Evolutionary conservation across 2,888 invertebrate species (phyloP).

Genomic region (Tupiocoris notatus): DNA sequence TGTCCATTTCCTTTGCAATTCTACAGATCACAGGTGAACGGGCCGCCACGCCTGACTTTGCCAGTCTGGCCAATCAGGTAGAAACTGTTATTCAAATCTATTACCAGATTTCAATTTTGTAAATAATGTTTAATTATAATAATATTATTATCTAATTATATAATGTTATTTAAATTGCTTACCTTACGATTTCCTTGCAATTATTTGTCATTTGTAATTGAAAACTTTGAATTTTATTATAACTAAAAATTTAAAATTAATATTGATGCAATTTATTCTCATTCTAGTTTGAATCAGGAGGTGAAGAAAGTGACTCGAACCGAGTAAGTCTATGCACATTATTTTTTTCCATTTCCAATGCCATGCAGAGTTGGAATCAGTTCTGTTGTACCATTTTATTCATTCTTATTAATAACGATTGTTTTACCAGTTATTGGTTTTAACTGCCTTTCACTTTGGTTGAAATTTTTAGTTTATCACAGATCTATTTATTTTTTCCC

Average conservation of each 20-base stretch:
- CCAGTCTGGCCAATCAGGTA: constrained; percentile 48
- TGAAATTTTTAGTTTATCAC: not conserved
- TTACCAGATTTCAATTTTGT: no score
- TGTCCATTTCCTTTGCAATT: not conserved
- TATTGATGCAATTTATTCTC: not conserved
- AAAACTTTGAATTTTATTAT: not conserved
- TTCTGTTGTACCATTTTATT: no score
- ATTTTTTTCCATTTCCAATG: no score
- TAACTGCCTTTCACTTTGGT: not conserved
- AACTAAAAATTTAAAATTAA: not conserved
- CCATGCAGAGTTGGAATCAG: no score
- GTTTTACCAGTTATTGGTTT: not conserved
- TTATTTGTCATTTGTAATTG: no score
- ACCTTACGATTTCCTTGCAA: no score
- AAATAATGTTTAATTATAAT: no score
- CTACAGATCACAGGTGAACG: constrained; percentile 37
- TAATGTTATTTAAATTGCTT: no score
- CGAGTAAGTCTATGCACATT: constrained; percentile 2
- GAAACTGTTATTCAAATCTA: no score
- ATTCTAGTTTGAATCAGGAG: constrained; percentile 48
- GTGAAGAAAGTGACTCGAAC: constrained; percentile 49
- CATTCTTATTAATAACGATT: no score
- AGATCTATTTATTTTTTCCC: not conserved
- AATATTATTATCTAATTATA: no score
- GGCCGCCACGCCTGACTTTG: constrained; percentile 51